phyloP scores from a whole-genome alignment of 1,140 invertebrate genomes.

The Philaenus spumarius region DNA sequence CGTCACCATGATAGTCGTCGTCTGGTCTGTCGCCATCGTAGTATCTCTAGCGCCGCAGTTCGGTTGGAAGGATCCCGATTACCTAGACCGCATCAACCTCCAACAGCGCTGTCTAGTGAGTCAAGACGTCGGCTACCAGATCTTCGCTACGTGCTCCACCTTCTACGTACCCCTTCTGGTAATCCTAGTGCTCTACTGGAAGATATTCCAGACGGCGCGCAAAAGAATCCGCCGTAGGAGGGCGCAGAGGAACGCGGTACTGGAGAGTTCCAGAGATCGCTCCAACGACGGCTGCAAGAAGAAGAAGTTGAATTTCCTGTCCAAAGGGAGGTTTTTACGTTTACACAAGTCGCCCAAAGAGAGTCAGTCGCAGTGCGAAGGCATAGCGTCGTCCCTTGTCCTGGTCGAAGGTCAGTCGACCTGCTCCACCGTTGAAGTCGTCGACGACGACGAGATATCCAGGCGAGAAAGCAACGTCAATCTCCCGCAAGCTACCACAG shows the following conservation, averaged over 20 bases:
- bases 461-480: conserved; percentile 14
- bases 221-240: conserved; percentile 66
- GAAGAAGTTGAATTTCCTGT: conserved; percentile 4
- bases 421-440: not conserved
- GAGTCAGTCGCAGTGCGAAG: conserved; percentile 1
- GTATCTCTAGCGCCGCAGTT: conserved; percentile 91
- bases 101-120: conserved; percentile 70
- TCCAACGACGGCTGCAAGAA: not conserved
- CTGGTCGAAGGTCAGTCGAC: conserved; percentile 13
- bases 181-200: conserved; percentile 86
- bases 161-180: conserved; percentile 88
- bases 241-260: conserved; percentile 22
- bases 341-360: conserved; percentile 9
- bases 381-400: conserved; percentile 3
- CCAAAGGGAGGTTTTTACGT: conserved; percentile 13
- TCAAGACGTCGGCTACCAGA: conserved; percentile 81
- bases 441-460: conserved; percentile 1
- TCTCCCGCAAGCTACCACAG: conserved; percentile 27
- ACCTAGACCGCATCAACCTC: conserved; percentile 60
- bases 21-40: conserved; percentile 87
- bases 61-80: conserved; percentile 87
- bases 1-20: conserved; percentile 80
- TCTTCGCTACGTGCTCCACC: conserved; percentile 78
- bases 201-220: conserved; percentile 80
- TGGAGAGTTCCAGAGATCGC: not conserved